A percentile compares a stretch with the other conserved stretches of the same genome.
These are phyloP conservation scores for Plagiodera versicolora DNA, from an alignment of 2,888 invertebrate species.

Conservation along the genomic window DNA sequence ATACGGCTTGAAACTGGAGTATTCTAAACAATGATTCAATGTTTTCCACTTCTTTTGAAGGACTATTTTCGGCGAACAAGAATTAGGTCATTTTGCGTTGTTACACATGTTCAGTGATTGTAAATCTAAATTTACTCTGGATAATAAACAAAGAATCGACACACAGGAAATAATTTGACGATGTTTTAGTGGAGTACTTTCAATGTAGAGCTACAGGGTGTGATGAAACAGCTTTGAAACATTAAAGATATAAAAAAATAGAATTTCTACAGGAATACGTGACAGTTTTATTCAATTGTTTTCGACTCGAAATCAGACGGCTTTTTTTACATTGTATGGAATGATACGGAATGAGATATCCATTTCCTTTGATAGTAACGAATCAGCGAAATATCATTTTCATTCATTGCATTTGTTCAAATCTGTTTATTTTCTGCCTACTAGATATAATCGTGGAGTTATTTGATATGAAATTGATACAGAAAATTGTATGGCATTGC, in stretches of 20 bases:
- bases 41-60: not conserved
- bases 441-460: not conserved
- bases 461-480: not conserved
- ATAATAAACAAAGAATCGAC: conserved; percentile 42
- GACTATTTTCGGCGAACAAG: conserved; percentile 6
- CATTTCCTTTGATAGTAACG: not conserved
- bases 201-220: too few relatives aligned
- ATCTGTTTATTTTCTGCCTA: not conserved
- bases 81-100: conserved; percentile 34
- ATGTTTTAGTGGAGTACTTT: not conserved
- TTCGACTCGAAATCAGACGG: not conserved
- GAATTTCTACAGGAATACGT: too few relatives aligned
- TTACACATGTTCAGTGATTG: conserved; percentile 33
- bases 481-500: too few relatives aligned
- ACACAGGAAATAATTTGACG: conserved; percentile 37
- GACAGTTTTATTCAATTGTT: not conserved
- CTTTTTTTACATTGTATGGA: not conserved
- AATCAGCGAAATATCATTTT: not conserved
- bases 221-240: too few relatives aligned
- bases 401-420: not conserved
- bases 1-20: too few relatives aligned
- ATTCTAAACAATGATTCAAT: not conserved
- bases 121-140: conserved; percentile 41
- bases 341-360: not conserved
- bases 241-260: too few relatives aligned